Percentiles rank a stretch among this genome's conserved stretches.
phyloP scores from a whole-genome alignment of 2,888 invertebrate species.

The Luperina nickerlii region DNA sequence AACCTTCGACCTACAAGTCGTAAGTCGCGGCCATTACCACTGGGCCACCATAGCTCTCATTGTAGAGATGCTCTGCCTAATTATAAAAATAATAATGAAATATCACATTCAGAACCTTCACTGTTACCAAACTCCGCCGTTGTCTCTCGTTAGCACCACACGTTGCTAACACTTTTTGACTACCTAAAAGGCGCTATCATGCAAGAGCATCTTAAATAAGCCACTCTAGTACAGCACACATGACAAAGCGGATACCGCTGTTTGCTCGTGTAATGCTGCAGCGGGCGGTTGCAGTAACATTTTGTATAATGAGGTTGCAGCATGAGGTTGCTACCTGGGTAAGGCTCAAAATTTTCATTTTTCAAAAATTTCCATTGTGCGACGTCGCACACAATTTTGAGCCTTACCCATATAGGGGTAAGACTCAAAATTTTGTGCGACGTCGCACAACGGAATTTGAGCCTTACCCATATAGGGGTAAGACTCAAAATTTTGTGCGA shows the following conservation, averaged over 20 bases:
- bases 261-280: constrained; percentile 32
- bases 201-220: constrained; percentile 16
- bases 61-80: too few species aligned
- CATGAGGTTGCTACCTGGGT: constrained; percentile 45
- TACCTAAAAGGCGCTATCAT: constrained; percentile 12
- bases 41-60: neutral
- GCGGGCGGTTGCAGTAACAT: constrained; percentile 27
- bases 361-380: too few species aligned
- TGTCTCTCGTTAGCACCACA: constrained; percentile 1
- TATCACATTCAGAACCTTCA: neutral
- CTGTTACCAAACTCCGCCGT: neutral
- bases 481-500: too few species aligned
- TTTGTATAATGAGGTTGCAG: constrained; percentile 51
- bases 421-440: too few species aligned
- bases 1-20: neutral
- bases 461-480: too few species aligned
- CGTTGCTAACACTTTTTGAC: neutral
- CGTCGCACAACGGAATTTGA: too few species aligned
- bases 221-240: constrained; percentile 8
- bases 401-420: too few species aligned
- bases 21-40: neutral
- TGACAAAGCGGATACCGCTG: constrained; percentile 32
- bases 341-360: too few species aligned
- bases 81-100: constrained; percentile 1
- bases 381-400: too few species aligned